These are phyloP conservation scores for Dendrolimus punctatus DNA, from an alignment of 1,140 invertebrate species.

Conservation along the genomic window DNA sequence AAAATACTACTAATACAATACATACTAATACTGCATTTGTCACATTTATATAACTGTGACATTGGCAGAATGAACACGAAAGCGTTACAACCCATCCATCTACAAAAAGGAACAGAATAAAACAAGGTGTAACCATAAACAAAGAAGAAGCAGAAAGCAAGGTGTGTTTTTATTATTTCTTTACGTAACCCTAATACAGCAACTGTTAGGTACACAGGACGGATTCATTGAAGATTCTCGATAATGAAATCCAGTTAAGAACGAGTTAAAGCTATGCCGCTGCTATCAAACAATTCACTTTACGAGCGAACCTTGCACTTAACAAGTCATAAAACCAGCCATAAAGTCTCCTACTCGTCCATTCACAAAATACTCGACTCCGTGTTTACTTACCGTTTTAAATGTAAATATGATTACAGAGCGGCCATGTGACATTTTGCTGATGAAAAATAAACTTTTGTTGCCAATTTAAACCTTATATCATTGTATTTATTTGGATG, in stretches of 20 bases:
- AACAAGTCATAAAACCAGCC: constrained; percentile 64
- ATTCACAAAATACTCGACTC: constrained; percentile 52
- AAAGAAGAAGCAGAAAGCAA: too few relatives aligned
- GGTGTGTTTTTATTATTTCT: too few relatives aligned
- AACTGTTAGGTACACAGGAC: too few relatives aligned
- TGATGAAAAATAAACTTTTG: constrained; percentile 9
- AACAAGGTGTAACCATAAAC: too few relatives aligned
- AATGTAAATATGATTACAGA: constrained; percentile 56
- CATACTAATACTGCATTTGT: too few relatives aligned
- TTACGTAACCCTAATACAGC: too few relatives aligned
- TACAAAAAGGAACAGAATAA: too few relatives aligned
- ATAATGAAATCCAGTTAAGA: constrained; percentile 1
- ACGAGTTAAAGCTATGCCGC: constrained; percentile 15
- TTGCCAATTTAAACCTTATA: constrained; percentile 9
- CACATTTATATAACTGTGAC: too few relatives aligned
- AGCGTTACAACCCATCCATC: too few relatives aligned
- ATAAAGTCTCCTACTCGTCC: constrained; percentile 53
- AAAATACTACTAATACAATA: too few relatives aligned
- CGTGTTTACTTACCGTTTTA: constrained; percentile 62
- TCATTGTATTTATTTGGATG: constrained; percentile 6
- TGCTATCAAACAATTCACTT: constrained; percentile 46
- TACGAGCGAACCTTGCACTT: constrained; percentile 63
- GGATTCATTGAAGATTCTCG: too few relatives aligned
- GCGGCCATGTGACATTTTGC: constrained; percentile 8
- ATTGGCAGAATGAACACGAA: too few relatives aligned